Conservation (phyloP, 2,113 vertebrate genomes). For the Phainopepla nitens region DNA sequence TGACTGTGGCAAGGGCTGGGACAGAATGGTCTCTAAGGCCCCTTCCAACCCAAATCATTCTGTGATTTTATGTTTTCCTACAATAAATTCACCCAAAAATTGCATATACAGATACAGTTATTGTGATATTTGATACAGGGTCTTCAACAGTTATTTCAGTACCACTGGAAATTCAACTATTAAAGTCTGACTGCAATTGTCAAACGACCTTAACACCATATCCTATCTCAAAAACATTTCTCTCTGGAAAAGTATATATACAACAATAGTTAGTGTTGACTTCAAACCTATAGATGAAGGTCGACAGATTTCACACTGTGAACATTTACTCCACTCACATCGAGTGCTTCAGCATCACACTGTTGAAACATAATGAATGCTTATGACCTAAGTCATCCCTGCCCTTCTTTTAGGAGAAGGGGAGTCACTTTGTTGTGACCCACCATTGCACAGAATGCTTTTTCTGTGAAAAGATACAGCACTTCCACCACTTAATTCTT, state of each 20-base stretch:
- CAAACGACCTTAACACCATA: background rate
- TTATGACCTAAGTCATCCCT: background rate
- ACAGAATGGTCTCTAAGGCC: background rate
- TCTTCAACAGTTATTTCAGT: background rate
- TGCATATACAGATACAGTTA: background rate
- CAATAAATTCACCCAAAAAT: background rate
- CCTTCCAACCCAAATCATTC: background rate
- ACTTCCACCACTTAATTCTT: background rate
- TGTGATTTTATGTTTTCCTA: background rate
- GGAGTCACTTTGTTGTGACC: background rate
- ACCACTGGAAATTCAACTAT: background rate
- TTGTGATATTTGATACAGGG: background rate
- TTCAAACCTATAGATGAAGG: background rate
- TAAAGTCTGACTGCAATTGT: background rate
- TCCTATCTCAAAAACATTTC: background rate
- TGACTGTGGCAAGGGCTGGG: background rate
- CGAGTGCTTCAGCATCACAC: no score
- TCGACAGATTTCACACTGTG: background rate
- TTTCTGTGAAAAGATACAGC: background rate
- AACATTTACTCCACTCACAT: rapidly evolving
- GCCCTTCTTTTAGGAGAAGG: background rate
- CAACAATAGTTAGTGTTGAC: background rate
- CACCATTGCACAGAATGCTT: background rate
- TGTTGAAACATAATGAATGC: background rate
- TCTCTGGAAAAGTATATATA: background rate